Percentiles rank a stretch among this genome's conserved stretches.
Evolutionary conservation across 2,113 vertebrate species (phyloP).

Genomic region (Zonotrichia leucophrys): DNA sequence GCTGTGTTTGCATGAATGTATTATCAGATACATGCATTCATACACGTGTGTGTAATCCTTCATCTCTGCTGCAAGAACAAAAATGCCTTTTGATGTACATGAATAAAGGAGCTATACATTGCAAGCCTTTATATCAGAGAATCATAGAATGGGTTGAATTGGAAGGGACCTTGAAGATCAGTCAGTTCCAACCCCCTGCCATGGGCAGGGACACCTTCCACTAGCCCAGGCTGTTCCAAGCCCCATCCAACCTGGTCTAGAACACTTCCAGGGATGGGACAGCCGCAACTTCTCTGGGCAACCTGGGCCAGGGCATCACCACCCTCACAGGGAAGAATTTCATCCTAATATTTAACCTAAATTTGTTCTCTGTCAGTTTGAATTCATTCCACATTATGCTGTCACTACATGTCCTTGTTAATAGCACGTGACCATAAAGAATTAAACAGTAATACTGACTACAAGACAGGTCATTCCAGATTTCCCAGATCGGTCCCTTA

Average conservation of each 20-base stretch:
- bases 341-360: not conserved
- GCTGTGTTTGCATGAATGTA: not conserved
- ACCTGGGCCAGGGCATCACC: not conserved
- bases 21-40: not conserved
- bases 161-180: not conserved
- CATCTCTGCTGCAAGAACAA: not conserved
- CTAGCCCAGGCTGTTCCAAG: fast-evolving
- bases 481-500: not conserved
- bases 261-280: not conserved
- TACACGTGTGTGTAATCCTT: not conserved
- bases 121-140: not conserved
- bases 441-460: not conserved
- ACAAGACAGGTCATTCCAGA: not conserved
- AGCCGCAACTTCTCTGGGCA: not conserved
- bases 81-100: not conserved
- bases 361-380: not conserved
- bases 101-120: not conserved
- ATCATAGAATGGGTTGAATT: not conserved
- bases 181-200: fast-evolving
- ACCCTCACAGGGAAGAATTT: not conserved
- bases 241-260: fast-evolving
- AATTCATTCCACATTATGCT: not conserved
- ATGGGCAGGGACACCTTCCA: not conserved
- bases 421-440: not conserved
- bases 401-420: not conserved